Percentiles rank a stretch among this genome's conserved stretches.
Conservation (phyloP, 1,140 invertebrate genomes). For the Pseudomyrmex sp. region DNA sequence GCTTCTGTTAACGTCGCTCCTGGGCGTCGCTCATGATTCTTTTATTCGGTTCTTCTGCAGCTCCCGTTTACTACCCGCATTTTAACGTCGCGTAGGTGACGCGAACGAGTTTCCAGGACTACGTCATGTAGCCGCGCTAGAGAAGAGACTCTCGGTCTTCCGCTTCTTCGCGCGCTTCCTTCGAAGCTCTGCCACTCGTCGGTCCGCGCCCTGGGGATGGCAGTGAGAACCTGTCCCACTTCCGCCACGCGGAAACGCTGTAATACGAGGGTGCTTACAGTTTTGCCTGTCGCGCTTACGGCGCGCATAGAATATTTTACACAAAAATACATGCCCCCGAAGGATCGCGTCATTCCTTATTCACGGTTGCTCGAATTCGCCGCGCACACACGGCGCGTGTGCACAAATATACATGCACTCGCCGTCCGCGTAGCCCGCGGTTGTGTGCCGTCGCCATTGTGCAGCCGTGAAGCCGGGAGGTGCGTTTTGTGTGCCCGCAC, state of each 20-base stretch:
- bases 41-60: constrained; percentile 41
- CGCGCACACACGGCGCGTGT: neutral
- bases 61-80: constrained; percentile 32
- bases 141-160: neutral
- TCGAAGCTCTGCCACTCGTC: neutral
- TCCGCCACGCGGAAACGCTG: constrained; percentile 18
- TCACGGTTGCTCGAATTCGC: constrained; percentile 64
- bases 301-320: constrained; percentile 70
- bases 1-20: neutral
- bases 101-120: constrained; percentile 7
- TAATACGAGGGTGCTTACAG: constrained; percentile 61
- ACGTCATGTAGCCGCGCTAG: constrained; percentile 6
- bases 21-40: constrained; percentile 22
- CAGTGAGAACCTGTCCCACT: constrained; percentile 51
- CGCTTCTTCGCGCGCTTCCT: constrained; percentile 14
- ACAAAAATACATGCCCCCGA: constrained; percentile 68
- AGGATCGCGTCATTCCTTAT: constrained; percentile 65
- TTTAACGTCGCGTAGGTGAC: constrained; percentile 39
- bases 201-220: neutral
- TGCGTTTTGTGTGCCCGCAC: constrained; percentile 39
- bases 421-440: constrained; percentile 22
- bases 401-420: neutral
- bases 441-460: constrained; percentile 24
- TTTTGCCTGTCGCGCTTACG: constrained; percentile 48
- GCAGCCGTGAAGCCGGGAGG: neutral